These are phyloP conservation scores for Plectrocnemia conspersa DNA, from an alignment of 1,140 invertebrate species.

Conservation along the genomic window DNA sequence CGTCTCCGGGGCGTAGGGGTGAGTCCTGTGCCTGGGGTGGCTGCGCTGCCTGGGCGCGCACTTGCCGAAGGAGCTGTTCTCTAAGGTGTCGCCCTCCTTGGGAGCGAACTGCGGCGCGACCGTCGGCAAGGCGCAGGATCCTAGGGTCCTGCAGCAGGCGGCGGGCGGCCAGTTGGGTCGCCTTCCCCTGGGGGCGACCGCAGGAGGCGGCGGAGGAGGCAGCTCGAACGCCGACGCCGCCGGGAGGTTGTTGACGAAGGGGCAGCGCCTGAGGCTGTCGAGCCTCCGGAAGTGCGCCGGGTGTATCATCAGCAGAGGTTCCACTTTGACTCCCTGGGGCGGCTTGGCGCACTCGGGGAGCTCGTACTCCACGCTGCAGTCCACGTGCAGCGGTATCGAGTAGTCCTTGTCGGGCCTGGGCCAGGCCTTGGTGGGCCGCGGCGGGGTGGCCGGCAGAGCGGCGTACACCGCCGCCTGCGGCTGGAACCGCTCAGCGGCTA, in stretches of 20 bases:
- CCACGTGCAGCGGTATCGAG: conserved; percentile 72
- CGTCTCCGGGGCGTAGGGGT: conserved; percentile 28
- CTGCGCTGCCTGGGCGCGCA: conserved; percentile 13
- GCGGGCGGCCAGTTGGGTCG: not conserved
- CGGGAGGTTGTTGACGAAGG: conserved; percentile 51
- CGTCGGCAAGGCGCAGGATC: conserved; percentile 11
- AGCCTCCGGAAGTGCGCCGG: conserved; percentile 79
- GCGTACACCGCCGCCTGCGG: conserved; percentile 1
- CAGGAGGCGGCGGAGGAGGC: conserved; percentile 22
- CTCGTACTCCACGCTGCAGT: conserved; percentile 81
- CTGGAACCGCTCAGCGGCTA: conserved; percentile 29
- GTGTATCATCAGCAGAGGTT: conserved; percentile 78
- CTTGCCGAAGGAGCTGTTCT: conserved; percentile 26
- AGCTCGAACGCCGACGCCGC: conserved; percentile 16
- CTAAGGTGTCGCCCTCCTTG: conserved; percentile 32
- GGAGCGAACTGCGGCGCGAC: conserved; percentile 15
- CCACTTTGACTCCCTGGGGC: conserved; percentile 66
- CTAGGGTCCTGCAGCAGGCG: not conserved
- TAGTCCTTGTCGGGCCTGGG: conserved; percentile 61
- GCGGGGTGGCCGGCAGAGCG: conserved; percentile 30
- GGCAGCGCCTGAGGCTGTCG: conserved; percentile 68
- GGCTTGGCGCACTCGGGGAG: conserved; percentile 76
- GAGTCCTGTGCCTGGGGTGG: conserved; percentile 16
- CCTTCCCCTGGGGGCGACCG: not conserved
- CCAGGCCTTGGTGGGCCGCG: conserved; percentile 32